Evolutionary conservation across 2,888 invertebrate species (phyloP).

Genomic region (Trissolcus brochymenae): DNA sequence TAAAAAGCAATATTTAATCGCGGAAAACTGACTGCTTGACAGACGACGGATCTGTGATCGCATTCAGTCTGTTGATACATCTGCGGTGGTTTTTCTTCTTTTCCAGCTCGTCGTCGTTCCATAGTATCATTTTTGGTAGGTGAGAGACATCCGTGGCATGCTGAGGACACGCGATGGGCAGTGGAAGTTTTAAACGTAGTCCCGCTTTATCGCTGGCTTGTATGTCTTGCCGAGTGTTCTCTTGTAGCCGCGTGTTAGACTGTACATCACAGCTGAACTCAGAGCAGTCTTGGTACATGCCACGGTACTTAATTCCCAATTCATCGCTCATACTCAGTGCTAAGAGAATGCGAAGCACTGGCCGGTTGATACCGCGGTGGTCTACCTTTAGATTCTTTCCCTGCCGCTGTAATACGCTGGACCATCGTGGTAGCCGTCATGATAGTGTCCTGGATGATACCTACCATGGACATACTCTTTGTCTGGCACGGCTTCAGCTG

Average conservation of each 20-base stretch:
- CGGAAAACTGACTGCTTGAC: background rate
- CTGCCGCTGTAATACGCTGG: constrained; percentile 75
- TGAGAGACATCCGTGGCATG: constrained; percentile 67
- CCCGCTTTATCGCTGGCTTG: constrained; percentile 66
- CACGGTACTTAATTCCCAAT: constrained; percentile 76
- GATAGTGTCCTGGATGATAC: constrained; percentile 73
- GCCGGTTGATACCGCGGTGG: constrained; percentile 91
- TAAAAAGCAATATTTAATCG: too few species aligned
- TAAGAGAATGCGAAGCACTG: constrained; percentile 80
- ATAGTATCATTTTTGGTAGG: constrained; percentile 50
- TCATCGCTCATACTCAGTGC: constrained; percentile 92
- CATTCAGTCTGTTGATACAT: constrained; percentile 63
- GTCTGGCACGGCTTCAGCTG: constrained; percentile 82
- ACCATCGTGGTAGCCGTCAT: constrained; percentile 75
- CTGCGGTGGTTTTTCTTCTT: constrained; percentile 49
- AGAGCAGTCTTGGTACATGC: constrained; percentile 74
- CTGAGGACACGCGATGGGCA: constrained; percentile 50
- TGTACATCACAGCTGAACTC: constrained; percentile 73
- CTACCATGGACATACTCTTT: constrained; percentile 77
- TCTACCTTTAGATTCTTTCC: constrained; percentile 80
- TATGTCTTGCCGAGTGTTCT: constrained; percentile 69
- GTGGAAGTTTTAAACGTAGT: constrained; percentile 66
- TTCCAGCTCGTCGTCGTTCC: background rate
- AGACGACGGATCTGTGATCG: constrained; percentile 55
- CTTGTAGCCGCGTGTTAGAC: constrained; percentile 74